Evolutionary conservation across 2,888 invertebrate species (phyloP).

Genomic region (Hanleya hanleyi): DNA sequence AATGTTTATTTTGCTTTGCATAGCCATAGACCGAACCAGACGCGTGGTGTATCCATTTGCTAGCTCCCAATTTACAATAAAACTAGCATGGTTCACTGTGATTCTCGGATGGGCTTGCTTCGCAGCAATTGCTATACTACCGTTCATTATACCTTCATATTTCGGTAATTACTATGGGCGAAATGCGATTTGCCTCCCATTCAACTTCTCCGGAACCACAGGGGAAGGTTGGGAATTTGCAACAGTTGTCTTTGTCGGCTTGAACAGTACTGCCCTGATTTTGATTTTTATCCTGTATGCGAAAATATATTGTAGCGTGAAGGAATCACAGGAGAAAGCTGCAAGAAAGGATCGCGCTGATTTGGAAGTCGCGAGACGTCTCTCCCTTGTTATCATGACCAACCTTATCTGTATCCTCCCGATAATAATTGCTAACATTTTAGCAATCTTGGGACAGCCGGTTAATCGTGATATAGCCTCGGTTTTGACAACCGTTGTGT

Average conservation of each 20-base stretch:
- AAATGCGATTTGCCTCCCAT: not conserved
- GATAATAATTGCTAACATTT: not conserved
- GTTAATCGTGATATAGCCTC: not conserved
- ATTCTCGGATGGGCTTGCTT: not conserved
- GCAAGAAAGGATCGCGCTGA: not conserved
- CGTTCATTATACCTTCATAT: not conserved
- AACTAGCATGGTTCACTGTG: not conserved
- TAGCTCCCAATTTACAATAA: not conserved
- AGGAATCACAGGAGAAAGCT: not conserved
- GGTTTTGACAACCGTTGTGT: slow-evolving; percentile 20
- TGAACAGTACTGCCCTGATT: not conserved
- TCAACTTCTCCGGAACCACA: not conserved
- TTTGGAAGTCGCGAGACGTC: not conserved
- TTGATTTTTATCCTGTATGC: not conserved
- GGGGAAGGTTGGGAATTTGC: not conserved
- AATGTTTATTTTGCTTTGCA: slow-evolving; percentile 43
- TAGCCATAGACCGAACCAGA: slow-evolving; percentile 48
- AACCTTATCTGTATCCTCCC: slow-evolving; percentile 4
- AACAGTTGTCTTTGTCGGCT: not conserved
- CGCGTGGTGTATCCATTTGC: slow-evolving; percentile 44
- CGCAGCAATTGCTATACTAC: not conserved
- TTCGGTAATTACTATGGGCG: not conserved
- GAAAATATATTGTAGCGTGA: not conserved
- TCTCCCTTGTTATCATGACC: not conserved
- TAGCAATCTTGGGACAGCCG: not conserved